A percentile compares a stretch with the other conserved stretches of the same genome.
phyloP scores from a whole-genome alignment of 2,113 vertebrate genomes.

The Hippocampus guttulatus region DNA sequence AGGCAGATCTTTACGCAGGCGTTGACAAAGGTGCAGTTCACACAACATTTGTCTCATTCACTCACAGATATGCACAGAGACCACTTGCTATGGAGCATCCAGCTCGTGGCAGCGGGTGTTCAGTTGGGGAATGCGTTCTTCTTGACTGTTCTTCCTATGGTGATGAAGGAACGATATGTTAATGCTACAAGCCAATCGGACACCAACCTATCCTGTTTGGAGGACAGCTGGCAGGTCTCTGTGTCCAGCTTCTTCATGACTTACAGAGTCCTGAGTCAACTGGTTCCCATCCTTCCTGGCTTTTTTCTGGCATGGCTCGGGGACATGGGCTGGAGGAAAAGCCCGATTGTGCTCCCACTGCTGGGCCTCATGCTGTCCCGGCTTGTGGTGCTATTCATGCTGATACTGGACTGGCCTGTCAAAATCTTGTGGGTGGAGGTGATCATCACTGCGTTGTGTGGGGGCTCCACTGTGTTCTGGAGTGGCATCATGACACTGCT shows the following conservation, averaged over 20 bases:
- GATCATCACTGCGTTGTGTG: not conserved
- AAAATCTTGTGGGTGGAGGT: slow-evolving; percentile 7
- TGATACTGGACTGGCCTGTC: slow-evolving; percentile 6
- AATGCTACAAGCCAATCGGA: not conserved
- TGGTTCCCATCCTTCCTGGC: slow-evolving; percentile 6
- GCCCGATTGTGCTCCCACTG: not conserved
- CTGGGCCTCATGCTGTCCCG: slow-evolving; percentile 6
- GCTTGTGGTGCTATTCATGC: not conserved
- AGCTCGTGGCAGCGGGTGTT: not conserved
- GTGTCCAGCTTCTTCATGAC: slow-evolving; percentile 10
- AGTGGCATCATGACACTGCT: slow-evolving; percentile 7
- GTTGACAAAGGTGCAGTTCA: not conserved
- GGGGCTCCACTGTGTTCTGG: slow-evolving; percentile 3
- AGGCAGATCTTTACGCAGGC: not conserved
- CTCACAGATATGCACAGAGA: not conserved
- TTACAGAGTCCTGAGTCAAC: slow-evolving; percentile 3
- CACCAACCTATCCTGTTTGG: not conserved
- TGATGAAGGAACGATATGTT: not conserved
- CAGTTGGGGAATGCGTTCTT: slow-evolving; percentile 9
- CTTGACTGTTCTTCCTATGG: not conserved
- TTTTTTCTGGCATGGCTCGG: slow-evolving; percentile 5
- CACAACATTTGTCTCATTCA: not conserved
- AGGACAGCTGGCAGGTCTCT: slow-evolving; percentile 2
- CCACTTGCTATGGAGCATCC: not conserved
- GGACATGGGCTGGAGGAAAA: slow-evolving; percentile 11